Base-by-base conservation (phyloP, 1,140 invertebrate genomes). In the Plodia interpunctella region DNA sequence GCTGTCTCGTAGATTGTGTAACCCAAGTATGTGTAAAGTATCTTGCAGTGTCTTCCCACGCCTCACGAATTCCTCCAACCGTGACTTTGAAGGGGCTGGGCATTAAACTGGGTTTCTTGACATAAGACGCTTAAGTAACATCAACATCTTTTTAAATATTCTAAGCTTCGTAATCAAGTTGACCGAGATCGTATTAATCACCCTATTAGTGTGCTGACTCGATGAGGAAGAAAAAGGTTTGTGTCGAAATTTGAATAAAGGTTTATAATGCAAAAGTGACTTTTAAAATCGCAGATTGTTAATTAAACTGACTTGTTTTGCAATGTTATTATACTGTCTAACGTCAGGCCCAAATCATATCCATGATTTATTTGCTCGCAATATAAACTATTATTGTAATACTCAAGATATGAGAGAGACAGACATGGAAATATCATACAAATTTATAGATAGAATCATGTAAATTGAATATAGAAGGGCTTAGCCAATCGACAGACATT, bases 11-110 rank as follows among this genome's bases (percentile, higher is more conserved):
- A 78, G 77, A 83, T 83, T 81, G 83, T 85, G 85, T 84, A 85
- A 85, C 74, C 66, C 69, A 80, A 88, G 82, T 80, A 80, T 84
- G 80, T 84, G 78, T 79, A 81, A 77, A 80, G 71, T 68, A 75
- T 79, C 72, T 75, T 76, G 71, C 64, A 68, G 68, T 72, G 66
- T 67, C 76, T 86, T 87, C 83, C 86, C 86, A 87, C 86, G 83
- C 82, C 76, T 64, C 66, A 57, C 71, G 63, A 56, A 72, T 52
- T 70, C 76, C 72, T 68, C 76, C 76, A 71, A 80, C 73, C 86
- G 82, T 88, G 72, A 84, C 81, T 73, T 52, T 62, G 59, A 80
- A 83, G 75, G 85, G 85, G 83, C 82, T 81, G 81, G 74, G 70
- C 72, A 74, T 83, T 82, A 80, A 80, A 78, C 80, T 73, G 75